Percentiles rank a stretch among this genome's conserved stretches.
Conservation (phyloP, 2,888 invertebrate species). For the Polietes domitor region DNA sequence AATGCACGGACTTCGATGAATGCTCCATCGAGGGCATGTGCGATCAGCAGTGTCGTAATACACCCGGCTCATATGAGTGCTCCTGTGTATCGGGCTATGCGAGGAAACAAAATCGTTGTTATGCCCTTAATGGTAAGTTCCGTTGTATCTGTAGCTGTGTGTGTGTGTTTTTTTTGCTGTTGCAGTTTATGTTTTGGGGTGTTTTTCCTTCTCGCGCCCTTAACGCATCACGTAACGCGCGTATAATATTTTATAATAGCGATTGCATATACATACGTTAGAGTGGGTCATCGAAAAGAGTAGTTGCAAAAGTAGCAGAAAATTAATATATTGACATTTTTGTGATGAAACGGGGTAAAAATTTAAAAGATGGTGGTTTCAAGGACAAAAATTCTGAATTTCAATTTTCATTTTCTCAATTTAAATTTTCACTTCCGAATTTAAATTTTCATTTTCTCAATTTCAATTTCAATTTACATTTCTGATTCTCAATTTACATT, state of each 20-base stretch:
- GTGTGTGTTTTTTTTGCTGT: background rate
- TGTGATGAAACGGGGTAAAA: no score
- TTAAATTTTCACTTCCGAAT: no score
- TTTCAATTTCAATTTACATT: no score
- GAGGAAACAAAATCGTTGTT: constrained; percentile 84
- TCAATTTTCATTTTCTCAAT: no score
- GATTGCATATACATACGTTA: background rate
- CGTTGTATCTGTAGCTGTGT: background rate
- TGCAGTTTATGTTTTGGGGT: background rate
- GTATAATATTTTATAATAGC: background rate
- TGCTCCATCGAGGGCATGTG: constrained; percentile 87
- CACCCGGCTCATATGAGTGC: constrained; percentile 86
- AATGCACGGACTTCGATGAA: constrained; percentile 89
- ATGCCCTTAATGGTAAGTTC: constrained; percentile 86
- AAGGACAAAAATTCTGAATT: no score
- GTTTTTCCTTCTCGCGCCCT: background rate
- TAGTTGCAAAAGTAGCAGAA: no score
- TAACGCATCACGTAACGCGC: background rate
- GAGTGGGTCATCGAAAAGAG: no score
- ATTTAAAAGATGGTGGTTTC: no score
- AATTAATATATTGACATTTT: no score
- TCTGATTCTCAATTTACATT: no score
- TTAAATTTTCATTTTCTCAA: no score
- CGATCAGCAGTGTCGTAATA: constrained; percentile 88
- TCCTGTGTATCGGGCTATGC: constrained; percentile 88